phyloP scores from a whole-genome alignment of 2,797 vertebrate species.

The Echeneis naucrates region DNA sequence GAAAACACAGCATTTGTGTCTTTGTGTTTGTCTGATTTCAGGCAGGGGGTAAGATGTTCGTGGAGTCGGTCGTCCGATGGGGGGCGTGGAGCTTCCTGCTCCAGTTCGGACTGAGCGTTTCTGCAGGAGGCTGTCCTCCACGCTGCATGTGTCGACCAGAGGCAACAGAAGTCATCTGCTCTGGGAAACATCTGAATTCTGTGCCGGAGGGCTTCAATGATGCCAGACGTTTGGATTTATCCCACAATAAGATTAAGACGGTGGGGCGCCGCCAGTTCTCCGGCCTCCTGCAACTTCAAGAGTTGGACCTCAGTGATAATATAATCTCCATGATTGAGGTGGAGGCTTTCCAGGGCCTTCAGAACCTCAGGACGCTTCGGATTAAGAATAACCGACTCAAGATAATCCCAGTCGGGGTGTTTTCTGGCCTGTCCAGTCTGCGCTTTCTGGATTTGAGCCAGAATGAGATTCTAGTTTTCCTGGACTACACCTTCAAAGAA shows the following conservation, averaged over 20 bases:
- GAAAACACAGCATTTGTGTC: not conserved
- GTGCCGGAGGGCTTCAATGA: conserved; percentile 86
- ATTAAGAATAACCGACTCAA: conserved; percentile 89
- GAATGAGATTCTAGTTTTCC: conserved; percentile 92
- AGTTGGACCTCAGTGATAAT: conserved; percentile 91
- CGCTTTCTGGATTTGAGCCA: conserved; percentile 88
- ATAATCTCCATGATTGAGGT: conserved; percentile 88
- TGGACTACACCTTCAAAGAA: conserved; percentile 90
- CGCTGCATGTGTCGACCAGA: conserved; percentile 85
- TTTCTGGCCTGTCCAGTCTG: conserved; percentile 86
- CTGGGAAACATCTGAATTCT: conserved; percentile 83
- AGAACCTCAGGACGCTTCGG: conserved; percentile 84
- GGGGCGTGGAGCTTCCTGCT: conserved; percentile 78
- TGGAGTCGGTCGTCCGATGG: conserved; percentile 82
- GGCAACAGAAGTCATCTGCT: conserved; percentile 86
- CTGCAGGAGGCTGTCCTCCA: conserved; percentile 81
- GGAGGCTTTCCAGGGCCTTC: conserved; percentile 89
- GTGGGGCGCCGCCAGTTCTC: conserved; percentile 88
- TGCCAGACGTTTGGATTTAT: conserved; percentile 86
- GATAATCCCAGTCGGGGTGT: conserved; percentile 89
- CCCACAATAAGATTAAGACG: conserved; percentile 88
- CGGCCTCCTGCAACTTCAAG: conserved; percentile 85
- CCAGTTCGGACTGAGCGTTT: conserved; percentile 72
- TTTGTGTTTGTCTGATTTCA: conserved; percentile 53
- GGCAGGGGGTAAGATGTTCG: conserved; percentile 85